These are phyloP conservation scores for Charaxes varanes DNA, from an alignment of 1,140 invertebrate genomes.

Conservation along the genomic window DNA sequence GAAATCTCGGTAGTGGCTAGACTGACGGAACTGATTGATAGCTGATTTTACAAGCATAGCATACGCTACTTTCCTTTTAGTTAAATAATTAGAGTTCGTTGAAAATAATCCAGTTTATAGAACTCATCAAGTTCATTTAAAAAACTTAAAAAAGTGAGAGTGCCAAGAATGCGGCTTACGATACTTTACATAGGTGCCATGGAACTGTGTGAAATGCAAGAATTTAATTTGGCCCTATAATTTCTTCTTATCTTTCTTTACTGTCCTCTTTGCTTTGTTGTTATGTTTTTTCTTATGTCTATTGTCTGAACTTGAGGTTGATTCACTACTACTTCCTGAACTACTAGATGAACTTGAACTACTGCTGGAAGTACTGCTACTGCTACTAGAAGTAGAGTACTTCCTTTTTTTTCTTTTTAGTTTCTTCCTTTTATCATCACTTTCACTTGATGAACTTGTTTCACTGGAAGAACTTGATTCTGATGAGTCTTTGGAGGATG, in stretches of 20 bases:
- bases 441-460: constrained; percentile 50
- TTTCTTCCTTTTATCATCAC: constrained; percentile 38
- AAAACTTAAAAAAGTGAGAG: too few species aligned
- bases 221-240: too few species aligned
- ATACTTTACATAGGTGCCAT: too few species aligned
- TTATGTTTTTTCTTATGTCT: constrained; percentile 33
- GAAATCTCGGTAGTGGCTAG: too few species aligned
- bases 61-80: too few species aligned
- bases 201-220: too few species aligned
- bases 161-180: too few species aligned
- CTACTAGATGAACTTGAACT: constrained; percentile 45
- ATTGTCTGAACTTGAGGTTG: constrained; percentile 44
- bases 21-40: too few species aligned
- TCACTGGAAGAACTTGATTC: constrained; percentile 51
- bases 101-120: too few species aligned
- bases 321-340: constrained; percentile 37
- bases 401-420: constrained; percentile 38
- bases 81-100: too few species aligned
- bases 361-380: constrained; percentile 41
- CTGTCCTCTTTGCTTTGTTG: constrained; percentile 26
- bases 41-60: too few species aligned
- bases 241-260: constrained; percentile 34
- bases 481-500: constrained; percentile 48
- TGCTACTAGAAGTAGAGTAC: constrained; percentile 45
- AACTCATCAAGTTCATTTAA: too few species aligned